These are phyloP conservation scores for Mesochorus sp. DNA, from an alignment of 2,888 invertebrate species.

Conservation along the genomic window DNA sequence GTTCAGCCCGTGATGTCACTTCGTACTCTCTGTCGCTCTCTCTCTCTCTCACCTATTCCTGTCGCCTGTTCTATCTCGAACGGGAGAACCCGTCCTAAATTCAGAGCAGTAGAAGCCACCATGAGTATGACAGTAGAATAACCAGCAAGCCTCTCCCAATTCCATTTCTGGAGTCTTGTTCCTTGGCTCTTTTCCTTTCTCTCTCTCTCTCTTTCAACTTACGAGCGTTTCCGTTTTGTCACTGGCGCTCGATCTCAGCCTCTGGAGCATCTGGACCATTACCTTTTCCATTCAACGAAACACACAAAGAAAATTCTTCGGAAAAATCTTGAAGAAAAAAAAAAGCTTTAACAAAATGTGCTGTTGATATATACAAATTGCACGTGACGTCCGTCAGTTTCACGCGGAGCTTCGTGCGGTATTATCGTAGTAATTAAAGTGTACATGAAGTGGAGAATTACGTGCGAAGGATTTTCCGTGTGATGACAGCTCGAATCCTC, in stretches of 20 bases:
- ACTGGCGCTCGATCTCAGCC: slow-evolving; percentile 9
- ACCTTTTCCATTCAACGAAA: no score
- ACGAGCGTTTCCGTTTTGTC: no score
- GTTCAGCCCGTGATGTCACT: slow-evolving; percentile 55
- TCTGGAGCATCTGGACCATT: slow-evolving; percentile 53
- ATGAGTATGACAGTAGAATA: slow-evolving; percentile 35
- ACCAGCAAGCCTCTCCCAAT: slow-evolving; percentile 35
- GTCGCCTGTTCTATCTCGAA: slow-evolving; percentile 23
- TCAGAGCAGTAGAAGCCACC: slow-evolving; percentile 34
- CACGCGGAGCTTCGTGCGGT: slow-evolving; percentile 2
- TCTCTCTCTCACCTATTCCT: slow-evolving; percentile 5
- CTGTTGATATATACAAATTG: not conserved
- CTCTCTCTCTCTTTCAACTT: not conserved
- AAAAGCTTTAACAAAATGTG: not conserved
- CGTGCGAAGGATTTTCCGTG: slow-evolving; percentile 30
- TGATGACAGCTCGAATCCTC: slow-evolving; percentile 47
- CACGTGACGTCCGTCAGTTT: slow-evolving; percentile 8
- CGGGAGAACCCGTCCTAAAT: slow-evolving; percentile 43
- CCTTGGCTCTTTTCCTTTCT: slow-evolving; percentile 24
- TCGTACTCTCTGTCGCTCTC: slow-evolving; percentile 13
- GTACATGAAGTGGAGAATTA: not conserved
- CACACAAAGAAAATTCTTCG: slow-evolving; percentile 56
- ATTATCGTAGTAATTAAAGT: slow-evolving; percentile 1
- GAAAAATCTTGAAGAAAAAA: slow-evolving; percentile 10
- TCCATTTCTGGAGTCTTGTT: slow-evolving; percentile 40